phyloP scores from a whole-genome alignment of 2,113 vertebrate species.

The Cardinalis cardinalis region DNA sequence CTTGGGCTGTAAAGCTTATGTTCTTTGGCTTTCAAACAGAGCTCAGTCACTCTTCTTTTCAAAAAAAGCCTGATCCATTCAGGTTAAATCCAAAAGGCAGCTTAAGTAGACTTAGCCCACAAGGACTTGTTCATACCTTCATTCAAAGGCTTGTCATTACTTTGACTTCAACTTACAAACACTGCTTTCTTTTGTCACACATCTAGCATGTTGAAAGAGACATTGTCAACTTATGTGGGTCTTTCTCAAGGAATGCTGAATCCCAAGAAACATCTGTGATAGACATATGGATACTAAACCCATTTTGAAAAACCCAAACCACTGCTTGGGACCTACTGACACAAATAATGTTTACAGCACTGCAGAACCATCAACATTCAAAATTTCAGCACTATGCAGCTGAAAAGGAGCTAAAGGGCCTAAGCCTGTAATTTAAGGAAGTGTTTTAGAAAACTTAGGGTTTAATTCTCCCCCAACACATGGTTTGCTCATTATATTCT shows the following conservation, averaged over 20 bases:
- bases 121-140: slow-evolving; percentile 21
- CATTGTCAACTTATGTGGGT: background rate
- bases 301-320: background rate
- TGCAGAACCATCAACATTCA: background rate
- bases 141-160: background rate
- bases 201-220: background rate
- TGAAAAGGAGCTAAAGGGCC: background rate
- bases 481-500: background rate
- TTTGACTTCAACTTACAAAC: slow-evolving; percentile 34
- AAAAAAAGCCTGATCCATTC: background rate
- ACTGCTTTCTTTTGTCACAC: slow-evolving; percentile 11
- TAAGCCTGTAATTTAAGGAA: background rate
- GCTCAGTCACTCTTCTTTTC: background rate
- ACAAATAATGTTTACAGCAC: background rate
- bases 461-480: background rate
- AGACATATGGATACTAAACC: background rate
- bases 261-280: background rate
- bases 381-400: background rate
- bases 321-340: background rate
- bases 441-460: background rate
- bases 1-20: background rate
- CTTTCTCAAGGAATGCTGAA: slow-evolving; percentile 20
- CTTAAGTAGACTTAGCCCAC: slow-evolving; percentile 3
- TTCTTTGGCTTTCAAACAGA: slow-evolving; percentile 2
- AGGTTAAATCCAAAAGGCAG: slow-evolving; percentile 49